Percentiles rank a stretch among this genome's conserved stretches.
These are phyloP conservation scores for Drosophila kanekoi DNA, from an alignment of 2,888 invertebrate genomes.

Conservation along the genomic window DNA sequence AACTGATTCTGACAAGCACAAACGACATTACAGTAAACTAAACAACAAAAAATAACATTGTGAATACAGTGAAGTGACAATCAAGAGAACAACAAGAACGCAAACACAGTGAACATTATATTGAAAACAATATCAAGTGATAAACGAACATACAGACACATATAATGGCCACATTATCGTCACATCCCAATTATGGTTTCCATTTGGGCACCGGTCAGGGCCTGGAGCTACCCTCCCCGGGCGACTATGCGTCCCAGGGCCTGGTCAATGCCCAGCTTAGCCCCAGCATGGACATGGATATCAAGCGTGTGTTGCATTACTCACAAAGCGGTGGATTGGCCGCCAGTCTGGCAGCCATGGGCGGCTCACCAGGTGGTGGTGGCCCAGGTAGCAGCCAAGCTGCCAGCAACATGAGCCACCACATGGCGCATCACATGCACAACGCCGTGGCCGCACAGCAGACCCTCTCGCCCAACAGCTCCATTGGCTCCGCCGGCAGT, in stretches of 20 bases:
- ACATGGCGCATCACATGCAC: slow-evolving; percentile 77
- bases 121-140: slow-evolving; percentile 41
- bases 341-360: slow-evolving; percentile 84
- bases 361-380: slow-evolving; percentile 83
- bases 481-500: slow-evolving; percentile 78
- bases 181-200: slow-evolving; percentile 85
- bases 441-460: slow-evolving; percentile 76
- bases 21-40: slow-evolving; percentile 30
- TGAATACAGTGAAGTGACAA: slow-evolving; percentile 46
- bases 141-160: slow-evolving; percentile 44
- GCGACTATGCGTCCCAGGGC: slow-evolving; percentile 83
- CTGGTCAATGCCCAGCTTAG: slow-evolving; percentile 74
- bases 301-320: slow-evolving; percentile 85
- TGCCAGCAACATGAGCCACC: slow-evolving; percentile 82
- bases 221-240: slow-evolving; percentile 83
- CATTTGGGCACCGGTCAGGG: slow-evolving; percentile 82
- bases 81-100: slow-evolving; percentile 33
- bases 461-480: slow-evolving; percentile 83
- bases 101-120: slow-evolving; percentile 35
- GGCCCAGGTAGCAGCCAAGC: slow-evolving; percentile 77
- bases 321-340: slow-evolving; percentile 83
- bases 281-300: slow-evolving; percentile 83
- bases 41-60: slow-evolving; percentile 43
- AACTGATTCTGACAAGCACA: slow-evolving; percentile 40
- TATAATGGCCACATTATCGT: slow-evolving; percentile 84